These are phyloP conservation scores for Chiloscyllium plagiosum DNA, from an alignment of 2,113 vertebrate genomes.

Conservation along the genomic window DNA sequence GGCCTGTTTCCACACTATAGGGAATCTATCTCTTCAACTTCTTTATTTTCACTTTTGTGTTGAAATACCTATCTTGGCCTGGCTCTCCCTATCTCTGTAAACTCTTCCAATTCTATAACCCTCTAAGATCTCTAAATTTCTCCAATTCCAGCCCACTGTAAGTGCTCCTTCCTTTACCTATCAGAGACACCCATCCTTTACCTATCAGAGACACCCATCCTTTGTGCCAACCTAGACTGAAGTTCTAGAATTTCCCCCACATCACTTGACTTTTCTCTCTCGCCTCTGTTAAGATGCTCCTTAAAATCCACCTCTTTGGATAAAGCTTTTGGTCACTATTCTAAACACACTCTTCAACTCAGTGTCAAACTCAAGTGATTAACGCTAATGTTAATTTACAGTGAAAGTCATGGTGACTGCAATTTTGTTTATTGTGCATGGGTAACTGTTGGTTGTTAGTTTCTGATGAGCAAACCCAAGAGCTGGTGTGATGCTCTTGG, in stretches of 20 bases:
- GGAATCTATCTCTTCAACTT: not conserved
- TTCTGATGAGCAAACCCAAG: not conserved
- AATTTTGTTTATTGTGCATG: not conserved
- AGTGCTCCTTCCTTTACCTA: not conserved
- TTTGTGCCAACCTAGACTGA: not conserved
- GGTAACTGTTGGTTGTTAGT: not conserved
- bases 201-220: not conserved
- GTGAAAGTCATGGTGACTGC: not conserved
- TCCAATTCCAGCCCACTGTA: not conserved
- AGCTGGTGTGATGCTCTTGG: not conserved
- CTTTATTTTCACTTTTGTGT: not conserved
- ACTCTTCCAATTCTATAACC: not conserved
- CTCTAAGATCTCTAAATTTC: not conserved
- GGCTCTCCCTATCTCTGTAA: not conserved
- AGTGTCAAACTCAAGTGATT: not conserved
- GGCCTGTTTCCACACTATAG: no score
- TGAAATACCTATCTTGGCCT: not conserved
- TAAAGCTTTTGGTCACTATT: not conserved
- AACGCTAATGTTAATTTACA: not conserved
- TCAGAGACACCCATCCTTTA: not conserved
- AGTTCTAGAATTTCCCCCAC: not conserved
- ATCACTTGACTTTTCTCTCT: not conserved
- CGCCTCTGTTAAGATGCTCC: not conserved
- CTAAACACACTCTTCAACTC: not conserved
- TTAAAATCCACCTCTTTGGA: not conserved